A percentile compares a stretch with the other conserved stretches of the same genome.
Conservation (phyloP, 1,140 invertebrate species). For the Palaemon carinicauda region DNA sequence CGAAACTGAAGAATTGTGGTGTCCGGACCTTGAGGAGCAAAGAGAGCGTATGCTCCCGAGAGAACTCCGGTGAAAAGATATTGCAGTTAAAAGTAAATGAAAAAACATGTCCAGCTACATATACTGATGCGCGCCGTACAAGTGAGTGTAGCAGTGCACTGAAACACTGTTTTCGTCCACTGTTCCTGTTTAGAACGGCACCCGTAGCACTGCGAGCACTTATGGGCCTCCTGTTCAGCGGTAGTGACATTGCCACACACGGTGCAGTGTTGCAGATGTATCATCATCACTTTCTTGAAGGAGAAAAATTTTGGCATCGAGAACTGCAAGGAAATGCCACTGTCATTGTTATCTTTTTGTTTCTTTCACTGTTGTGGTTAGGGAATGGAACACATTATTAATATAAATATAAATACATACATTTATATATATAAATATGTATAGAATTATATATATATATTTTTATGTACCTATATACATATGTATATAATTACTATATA, state of each 20-base stretch:
- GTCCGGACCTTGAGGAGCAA: too few species aligned
- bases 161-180: slow-evolving; percentile 55
- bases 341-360: slow-evolving; percentile 50
- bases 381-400: slow-evolving; percentile 48
- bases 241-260: slow-evolving; percentile 40
- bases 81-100: neutral
- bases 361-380: slow-evolving; percentile 55
- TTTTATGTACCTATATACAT: too few species aligned
- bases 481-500: neutral
- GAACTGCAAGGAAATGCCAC: slow-evolving; percentile 53
- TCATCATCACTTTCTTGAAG: neutral
- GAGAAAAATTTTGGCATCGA: slow-evolving; percentile 44
- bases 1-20: too few species aligned
- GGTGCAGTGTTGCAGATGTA: slow-evolving; percentile 18
- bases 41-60: too few species aligned
- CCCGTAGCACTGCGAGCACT: slow-evolving; percentile 36
- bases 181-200: slow-evolving; percentile 48
- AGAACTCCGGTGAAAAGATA: too few species aligned
- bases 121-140: slow-evolving; percentile 20
- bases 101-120: slow-evolving; percentile 36
- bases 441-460: too few species aligned
- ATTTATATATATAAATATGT: slow-evolving; percentile 40
- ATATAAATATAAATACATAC: slow-evolving; percentile 21
- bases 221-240: slow-evolving; percentile 42
- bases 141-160: slow-evolving; percentile 55